Base-by-base conservation (phyloP, 2,113 vertebrate species). In the Falcunculus frontatus region DNA sequence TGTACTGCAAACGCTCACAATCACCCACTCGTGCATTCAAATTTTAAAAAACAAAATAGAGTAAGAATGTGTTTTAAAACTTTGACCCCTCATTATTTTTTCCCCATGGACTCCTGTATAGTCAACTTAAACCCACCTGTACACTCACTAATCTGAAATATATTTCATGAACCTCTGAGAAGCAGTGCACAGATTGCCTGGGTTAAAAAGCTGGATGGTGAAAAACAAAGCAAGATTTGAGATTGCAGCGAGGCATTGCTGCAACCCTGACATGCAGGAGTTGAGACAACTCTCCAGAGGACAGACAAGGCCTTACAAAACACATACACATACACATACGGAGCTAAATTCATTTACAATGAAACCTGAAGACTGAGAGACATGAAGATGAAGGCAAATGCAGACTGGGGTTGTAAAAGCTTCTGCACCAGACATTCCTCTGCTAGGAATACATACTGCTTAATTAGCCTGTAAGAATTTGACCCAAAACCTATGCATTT, bases 11-110 rank as follows among this genome's bases (percentile, higher is more conserved):
- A 77, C 77, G 65, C 30, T 42, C 39, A 49, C 13, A 30, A 15
- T 29, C 41, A 62, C 11, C 6, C 7, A 21, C 13, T 22, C 0
- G 0, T 7, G 26, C 33, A 42, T 11, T 65, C 50, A 27, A 47
- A 53, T 52, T 64, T 57, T 13, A 42, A 72, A 69, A 73, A 64
- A 1, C 2, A 46, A 46, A 83, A 80, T 1, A 1, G 32, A 69
- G 3, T 18, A 68, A 82, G 20, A 81, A 57, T 6, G 4, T 9
- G 8, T 4, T 83, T 90, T 57, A 3, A 11, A 9, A 73, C 12
- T 57, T 76, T 52, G 42, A 60, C 7, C 19, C 41, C 6, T 3
- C 16, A 15, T 33, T 56, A 9, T 37, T 41, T 62, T 32, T 33
- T 25, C 5, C 10, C 23, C 4, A 1, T 21, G 29, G 42, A 44